A percentile compares a stretch with the other conserved stretches of the same genome.
Conservation (phyloP, 2,113 vertebrate genomes). For the Alectura lathami region DNA sequence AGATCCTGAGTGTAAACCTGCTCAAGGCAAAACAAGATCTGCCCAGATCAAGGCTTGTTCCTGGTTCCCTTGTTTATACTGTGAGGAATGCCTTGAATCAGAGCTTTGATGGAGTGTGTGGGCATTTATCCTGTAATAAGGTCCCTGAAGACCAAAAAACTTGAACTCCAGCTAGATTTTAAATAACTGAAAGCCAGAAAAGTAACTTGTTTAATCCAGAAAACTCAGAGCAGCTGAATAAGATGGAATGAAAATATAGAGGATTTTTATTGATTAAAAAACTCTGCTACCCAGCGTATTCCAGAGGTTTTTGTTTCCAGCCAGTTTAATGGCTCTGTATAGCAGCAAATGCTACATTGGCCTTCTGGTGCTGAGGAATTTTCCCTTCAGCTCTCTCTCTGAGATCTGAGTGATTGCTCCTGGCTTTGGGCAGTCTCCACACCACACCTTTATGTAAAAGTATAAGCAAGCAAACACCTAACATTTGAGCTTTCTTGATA, state of each 20-base stretch:
- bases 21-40: neutral
- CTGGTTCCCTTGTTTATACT: neutral
- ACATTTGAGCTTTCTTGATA: neutral
- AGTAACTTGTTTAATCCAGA: neutral
- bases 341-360: neutral
- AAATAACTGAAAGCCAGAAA: neutral
- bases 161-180: slow-evolving; percentile 19
- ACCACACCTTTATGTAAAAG: neutral
- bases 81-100: neutral
- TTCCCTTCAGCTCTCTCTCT: neutral
- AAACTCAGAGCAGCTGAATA: neutral
- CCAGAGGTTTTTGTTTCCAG: neutral
- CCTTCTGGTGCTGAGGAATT: neutral
- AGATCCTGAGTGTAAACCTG: neutral
- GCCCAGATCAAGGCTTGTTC: neutral
- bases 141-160: neutral
- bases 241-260: neutral
- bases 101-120: neutral
- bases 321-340: neutral
- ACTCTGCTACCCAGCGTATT: neutral
- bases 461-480: neutral
- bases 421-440: neutral
- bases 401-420: neutral
- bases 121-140: slow-evolving; percentile 21
- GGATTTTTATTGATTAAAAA: neutral